Percentiles rank a stretch among this genome's conserved stretches.
phyloP scores from a whole-genome alignment of 2,113 vertebrate species.

The Cochlearius cochlearius region DNA sequence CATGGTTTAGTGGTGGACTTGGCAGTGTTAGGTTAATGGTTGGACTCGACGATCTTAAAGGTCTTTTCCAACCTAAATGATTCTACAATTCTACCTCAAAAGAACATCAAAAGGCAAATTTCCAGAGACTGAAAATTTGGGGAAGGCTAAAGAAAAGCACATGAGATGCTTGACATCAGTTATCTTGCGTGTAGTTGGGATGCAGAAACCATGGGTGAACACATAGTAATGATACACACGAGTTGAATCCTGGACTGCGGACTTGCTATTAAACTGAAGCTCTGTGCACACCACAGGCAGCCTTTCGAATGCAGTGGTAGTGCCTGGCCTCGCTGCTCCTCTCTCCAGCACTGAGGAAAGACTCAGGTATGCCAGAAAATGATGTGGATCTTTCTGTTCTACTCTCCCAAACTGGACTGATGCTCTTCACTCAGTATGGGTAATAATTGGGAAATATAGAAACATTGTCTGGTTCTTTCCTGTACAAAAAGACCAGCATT shows the following conservation, averaged over 20 bases:
- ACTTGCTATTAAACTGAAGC: neutral
- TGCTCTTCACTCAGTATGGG: neutral
- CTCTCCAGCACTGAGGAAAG: neutral
- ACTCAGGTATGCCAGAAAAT: neutral
- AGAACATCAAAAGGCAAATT: neutral
- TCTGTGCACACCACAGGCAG: neutral
- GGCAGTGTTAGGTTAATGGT: neutral
- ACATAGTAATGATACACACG: accelerated
- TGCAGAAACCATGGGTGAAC: neutral
- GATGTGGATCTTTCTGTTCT: neutral
- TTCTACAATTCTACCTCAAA: neutral
- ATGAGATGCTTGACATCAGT: neutral
- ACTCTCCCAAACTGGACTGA: neutral
- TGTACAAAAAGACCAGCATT: neutral
- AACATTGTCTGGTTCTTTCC: neutral
- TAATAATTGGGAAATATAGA: neutral
- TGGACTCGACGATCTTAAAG: neutral
- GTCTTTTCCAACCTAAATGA: neutral
- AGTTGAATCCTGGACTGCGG: neutral
- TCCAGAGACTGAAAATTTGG: neutral
- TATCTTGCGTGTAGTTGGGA: neutral
- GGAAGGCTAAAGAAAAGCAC: neutral
- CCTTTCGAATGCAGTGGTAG: neutral
- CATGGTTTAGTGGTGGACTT: neutral
- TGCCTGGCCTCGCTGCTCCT: neutral